These are phyloP conservation scores for Peromyscus nudipes DNA, from an alignment of 2,797 vertebrate species.

Conservation along the genomic window DNA sequence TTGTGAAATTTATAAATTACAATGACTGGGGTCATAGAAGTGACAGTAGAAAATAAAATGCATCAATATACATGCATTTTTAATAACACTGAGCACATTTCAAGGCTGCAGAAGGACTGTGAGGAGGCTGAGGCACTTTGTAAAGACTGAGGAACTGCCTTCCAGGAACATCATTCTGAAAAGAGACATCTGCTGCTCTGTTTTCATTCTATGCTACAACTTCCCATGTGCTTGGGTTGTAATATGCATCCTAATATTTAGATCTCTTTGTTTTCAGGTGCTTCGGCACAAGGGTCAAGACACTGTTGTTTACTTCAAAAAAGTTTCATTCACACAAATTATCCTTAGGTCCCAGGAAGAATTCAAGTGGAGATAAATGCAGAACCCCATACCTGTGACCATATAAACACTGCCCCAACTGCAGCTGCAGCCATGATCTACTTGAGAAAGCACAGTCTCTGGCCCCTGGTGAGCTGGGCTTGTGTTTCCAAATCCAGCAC, in stretches of 20 bases:
- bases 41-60: conserved; percentile 78
- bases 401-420: accelerated
- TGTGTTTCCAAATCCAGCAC: neutral
- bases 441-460: neutral
- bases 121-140: neutral
- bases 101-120: conserved; percentile 26
- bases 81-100: conserved; percentile 73
- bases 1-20: conserved; percentile 78
- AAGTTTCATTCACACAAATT: neutral
- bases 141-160: conserved; percentile 50
- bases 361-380: neutral
- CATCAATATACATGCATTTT: conserved; percentile 77
- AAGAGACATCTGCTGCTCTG: neutral
- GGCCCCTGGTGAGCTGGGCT: accelerated
- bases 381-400: accelerated
- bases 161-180: conserved; percentile 19
- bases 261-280: neutral
- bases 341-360: neutral
- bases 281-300: neutral
- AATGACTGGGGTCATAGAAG: conserved; percentile 74
- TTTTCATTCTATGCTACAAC: neutral
- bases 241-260: neutral
- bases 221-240: neutral
- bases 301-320: neutral
- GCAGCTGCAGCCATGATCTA: neutral